Evolutionary conservation across 1,140 invertebrate genomes (phyloP), one percentile per base, ranked within the genome.

Genomic region (Pteromalus puparum): DNA sequence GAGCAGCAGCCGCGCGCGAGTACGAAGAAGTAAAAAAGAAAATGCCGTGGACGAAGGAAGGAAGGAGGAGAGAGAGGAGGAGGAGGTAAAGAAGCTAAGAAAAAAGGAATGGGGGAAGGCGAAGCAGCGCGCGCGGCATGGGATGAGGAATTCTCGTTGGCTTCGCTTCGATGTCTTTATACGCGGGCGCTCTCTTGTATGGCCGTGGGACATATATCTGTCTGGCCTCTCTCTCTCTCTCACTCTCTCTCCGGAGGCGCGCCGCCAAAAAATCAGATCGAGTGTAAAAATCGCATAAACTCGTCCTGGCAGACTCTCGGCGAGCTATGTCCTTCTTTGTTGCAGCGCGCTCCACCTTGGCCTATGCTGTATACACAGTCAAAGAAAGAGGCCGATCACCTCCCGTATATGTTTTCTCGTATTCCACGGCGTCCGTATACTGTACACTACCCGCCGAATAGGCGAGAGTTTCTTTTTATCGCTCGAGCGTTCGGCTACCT

Each of bases 281-380:
- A 93, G 92, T 92, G 92, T 93, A 93, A 93, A 93, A 93, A 93
- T 93, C 92, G 91, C 92, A 93, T 93, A 93, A 93, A 93, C 92
- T 92, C 92, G 92, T 93, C 92, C 90, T 91, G 91, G 86, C 90
- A 89, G 61, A 76, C 73, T 46, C n/a, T 90, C 88, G 89, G 90
- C 10, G 89, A 92, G 91, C 91, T 91, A 92, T 91, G 91, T 92
- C 89, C 42, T 70, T 83, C 83, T 68, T 67, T 84, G 82, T 81
- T 74, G 79, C 73, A 21, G 53, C 78, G 86, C 87, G 53, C 86
- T 92, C 89, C 88, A 89, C 88, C 89, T 89, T 81, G 30, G n/a
- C 53, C 30, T 42, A 77, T 21, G 83, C 88, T 88, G 18, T n/a
- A 61, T 61, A 34, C 30, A 5, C 30, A n/a, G 53, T 6, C 53